phyloP scores from a whole-genome alignment of 2,797 vertebrate genomes.

The Ceryle rudis region DNA sequence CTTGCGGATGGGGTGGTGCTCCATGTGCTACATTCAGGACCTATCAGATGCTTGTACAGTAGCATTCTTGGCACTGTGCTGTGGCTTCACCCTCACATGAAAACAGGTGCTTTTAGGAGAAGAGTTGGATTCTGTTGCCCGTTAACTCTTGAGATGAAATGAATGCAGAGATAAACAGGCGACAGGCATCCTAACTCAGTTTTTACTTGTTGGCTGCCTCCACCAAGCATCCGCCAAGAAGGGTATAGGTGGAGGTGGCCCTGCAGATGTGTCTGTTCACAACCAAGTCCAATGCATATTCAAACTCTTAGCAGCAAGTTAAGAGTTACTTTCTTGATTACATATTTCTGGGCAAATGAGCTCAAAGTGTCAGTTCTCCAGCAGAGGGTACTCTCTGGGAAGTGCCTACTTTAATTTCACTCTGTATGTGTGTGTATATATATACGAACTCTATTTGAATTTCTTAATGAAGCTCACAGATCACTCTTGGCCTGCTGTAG shows the following conservation, averaged over 20 bases:
- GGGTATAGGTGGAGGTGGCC: neutral
- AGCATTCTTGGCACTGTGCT: neutral
- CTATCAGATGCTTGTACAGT: neutral
- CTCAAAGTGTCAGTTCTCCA: neutral
- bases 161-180: neutral
- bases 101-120: neutral
- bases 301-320: neutral
- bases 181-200: accelerated
- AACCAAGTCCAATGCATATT: neutral
- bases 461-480: slow-evolving; percentile 69
- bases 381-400: neutral
- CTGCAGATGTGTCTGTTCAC: neutral
- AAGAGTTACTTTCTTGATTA: neutral
- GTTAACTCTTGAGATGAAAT: neutral
- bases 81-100: accelerated
- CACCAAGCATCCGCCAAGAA: neutral
- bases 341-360: neutral
- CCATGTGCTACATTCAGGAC: neutral
- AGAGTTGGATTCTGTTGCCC: neutral
- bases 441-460: slow-evolving; percentile 21
- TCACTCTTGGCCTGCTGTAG: slow-evolving; percentile 57
- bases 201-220: neutral
- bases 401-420: neutral
- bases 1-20: neutral
- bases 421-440: neutral